phyloP scores from a whole-genome alignment of 2,888 invertebrate species.

The Thelaira solivaga region DNA sequence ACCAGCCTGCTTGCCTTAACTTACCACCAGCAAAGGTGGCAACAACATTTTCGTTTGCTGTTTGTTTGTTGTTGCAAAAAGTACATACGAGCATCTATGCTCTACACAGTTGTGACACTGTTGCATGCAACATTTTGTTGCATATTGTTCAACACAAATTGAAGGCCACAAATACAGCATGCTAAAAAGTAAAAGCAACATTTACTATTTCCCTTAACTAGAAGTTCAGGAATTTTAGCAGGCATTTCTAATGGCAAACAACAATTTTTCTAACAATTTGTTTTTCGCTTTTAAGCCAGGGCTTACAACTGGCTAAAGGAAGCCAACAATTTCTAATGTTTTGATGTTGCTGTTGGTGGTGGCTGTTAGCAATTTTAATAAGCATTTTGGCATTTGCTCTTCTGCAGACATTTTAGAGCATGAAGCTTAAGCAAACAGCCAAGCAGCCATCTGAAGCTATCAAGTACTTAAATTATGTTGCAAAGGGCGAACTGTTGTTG shows the following conservation, averaged over 20 bases:
- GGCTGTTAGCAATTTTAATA: conserved; percentile 2
- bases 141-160: background rate
- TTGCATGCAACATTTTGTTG: conserved; percentile 40
- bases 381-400: background rate
- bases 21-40: conserved; percentile 56
- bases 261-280: conserved; percentile 52
- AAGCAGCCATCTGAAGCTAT: background rate
- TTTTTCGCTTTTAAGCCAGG: too few relatives aligned
- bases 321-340: conserved; percentile 23
- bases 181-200: conserved; percentile 62
- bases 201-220: conserved; percentile 56
- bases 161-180: background rate
- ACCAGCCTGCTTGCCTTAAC: conserved; percentile 13
- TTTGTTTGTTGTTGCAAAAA: conserved; percentile 11
- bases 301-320: background rate
- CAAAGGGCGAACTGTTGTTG: conserved; percentile 73
- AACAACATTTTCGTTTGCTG: conserved; percentile 38
- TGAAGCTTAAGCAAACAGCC: conserved; percentile 8
- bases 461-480: conserved; percentile 39
- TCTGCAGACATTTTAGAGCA: conserved; percentile 37
- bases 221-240: conserved; percentile 50
- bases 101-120: conserved; percentile 2
- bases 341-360: conserved; percentile 9
- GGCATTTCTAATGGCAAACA: conserved; percentile 53
- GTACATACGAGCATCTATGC: background rate